Evolutionary conservation across 2,888 invertebrate genomes (phyloP).

Genomic region (Chrysolina americana): DNA sequence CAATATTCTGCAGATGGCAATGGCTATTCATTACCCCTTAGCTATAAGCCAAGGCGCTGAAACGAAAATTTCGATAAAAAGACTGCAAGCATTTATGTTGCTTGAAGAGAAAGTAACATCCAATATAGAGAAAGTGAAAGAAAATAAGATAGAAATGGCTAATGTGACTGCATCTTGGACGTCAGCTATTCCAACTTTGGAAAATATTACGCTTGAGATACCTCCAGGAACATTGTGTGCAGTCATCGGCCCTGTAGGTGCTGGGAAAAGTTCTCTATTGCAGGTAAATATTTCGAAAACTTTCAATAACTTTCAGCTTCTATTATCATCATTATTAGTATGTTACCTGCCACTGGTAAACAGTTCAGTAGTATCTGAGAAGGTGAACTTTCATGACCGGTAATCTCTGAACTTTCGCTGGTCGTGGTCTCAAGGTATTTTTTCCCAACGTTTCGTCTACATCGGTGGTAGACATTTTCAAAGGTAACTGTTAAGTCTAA

Average conservation of each 20-base stretch:
- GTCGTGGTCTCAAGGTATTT: no score
- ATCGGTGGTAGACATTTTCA: no score
- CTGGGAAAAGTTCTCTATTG: constrained; percentile 80
- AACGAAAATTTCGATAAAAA: constrained; percentile 71
- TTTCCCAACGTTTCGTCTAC: no score
- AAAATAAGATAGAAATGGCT: constrained; percentile 53
- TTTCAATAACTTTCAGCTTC: no score
- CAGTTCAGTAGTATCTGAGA: no score
- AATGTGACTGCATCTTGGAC: constrained; percentile 62
- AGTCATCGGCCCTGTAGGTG: constrained; percentile 90
- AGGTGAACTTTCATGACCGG: no score
- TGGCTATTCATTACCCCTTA: constrained; percentile 75
- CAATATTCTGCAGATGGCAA: constrained; percentile 70
- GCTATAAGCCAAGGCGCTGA: constrained; percentile 75
- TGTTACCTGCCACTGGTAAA: no score
- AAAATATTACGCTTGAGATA: constrained; percentile 67
- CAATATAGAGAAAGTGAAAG: constrained; percentile 39
- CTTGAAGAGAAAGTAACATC: constrained; percentile 72
- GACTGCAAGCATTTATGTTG: constrained; percentile 73
- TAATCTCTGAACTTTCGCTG: no score
- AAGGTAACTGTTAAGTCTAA: no score
- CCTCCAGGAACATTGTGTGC: constrained; percentile 75
- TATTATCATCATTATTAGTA: no score
- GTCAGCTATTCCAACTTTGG: constrained; percentile 55
- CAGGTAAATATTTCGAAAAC: constrained; percentile 58